Evolutionary conservation across 2,113 vertebrate species (phyloP), one percentile per base, ranked within the genome.

Genomic region (Labrus mixtus): DNA sequence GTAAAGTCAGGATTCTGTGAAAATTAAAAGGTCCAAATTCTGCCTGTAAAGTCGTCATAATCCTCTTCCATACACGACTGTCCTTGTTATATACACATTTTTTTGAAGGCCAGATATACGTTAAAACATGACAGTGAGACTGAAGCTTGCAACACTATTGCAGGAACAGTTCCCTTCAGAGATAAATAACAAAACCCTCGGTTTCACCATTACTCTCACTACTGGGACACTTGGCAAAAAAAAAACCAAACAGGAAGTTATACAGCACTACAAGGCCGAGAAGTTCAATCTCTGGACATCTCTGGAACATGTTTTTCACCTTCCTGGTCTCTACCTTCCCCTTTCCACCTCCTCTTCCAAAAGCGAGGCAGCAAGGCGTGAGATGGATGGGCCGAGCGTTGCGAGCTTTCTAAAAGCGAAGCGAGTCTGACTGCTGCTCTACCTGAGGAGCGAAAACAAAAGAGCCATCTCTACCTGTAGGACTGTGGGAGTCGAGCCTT

Each of bases 381-480:
- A 86, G 89, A 90, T 82, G 84, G 90, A 91, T 75, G 84, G 71
- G 74, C 81, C 74, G 85, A 89, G 87, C 61, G 67, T 75, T 86
- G 85, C 72, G 51, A 67, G 72, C 39, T 79, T 82, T 88, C 81
- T 73, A 83, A 85, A 86, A 74, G 81, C n/a, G 84, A 87, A 58
- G 46, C 50, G 83, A 80, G 73, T 82, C 86, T 79, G 84, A 86
- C 82, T 84, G 87, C 85, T 85, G 88, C 87, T 82, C 79, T 84
- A 91, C 87, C 91, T 91, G 87, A 93, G 91, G 87, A 90, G 82
- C 65, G 37, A 80, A 90, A 91, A 93, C 90, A 92, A 92, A 91
- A 91, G 92, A 89, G 87, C 88, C 82, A 84, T 90, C 86, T 85
- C 91, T 91, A 92, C 90, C 92, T 93, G 91, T 88, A 91, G 88